A percentile compares a stretch with the other conserved stretches of the same genome.
Conservation (phyloP, 1,140 invertebrate species). For the Catajapyx aquilonaris region DNA sequence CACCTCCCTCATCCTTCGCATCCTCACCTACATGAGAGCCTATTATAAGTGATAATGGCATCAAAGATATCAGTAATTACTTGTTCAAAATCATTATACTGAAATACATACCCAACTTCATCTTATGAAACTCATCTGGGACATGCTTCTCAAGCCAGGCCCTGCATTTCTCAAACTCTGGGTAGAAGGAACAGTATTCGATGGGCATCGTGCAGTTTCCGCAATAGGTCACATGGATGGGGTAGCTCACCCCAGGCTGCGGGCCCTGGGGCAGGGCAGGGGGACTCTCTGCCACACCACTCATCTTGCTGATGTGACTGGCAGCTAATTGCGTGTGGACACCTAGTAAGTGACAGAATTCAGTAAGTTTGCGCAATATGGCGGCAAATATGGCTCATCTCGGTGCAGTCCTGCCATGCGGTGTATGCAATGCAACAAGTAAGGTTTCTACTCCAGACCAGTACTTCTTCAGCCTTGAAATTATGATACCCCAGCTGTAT, state of each 20-base stretch:
- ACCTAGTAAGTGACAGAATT: too few relatives aligned
- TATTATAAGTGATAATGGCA: constrained; percentile 5
- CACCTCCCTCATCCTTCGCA: constrained; percentile 38
- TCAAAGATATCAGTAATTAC: not conserved
- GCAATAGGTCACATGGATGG: constrained; percentile 76
- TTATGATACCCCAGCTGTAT: too few relatives aligned
- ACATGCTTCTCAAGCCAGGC: constrained; percentile 88
- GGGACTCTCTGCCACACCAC: too few relatives aligned
- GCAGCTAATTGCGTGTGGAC: too few relatives aligned
- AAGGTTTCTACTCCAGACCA: too few relatives aligned
- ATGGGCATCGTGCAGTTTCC: constrained; percentile 86
- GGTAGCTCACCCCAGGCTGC: constrained; percentile 41
- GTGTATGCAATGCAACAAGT: too few relatives aligned
- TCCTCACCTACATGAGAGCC: too few relatives aligned
- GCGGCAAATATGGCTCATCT: too few relatives aligned
- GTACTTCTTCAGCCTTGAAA: too few relatives aligned
- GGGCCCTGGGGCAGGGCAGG: constrained; percentile 18
- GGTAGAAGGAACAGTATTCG: constrained; percentile 97
- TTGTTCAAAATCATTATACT: not conserved
- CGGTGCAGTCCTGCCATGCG: too few relatives aligned
- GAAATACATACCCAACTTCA: constrained; percentile 37
- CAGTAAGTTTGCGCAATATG: too few relatives aligned
- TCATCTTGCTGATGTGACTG: too few relatives aligned
- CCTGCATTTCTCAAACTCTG: constrained; percentile 92
- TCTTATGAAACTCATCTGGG: constrained; percentile 77